Evolutionary conservation across 2,113 vertebrate genomes (phyloP).

Genomic region (Grus americana): DNA sequence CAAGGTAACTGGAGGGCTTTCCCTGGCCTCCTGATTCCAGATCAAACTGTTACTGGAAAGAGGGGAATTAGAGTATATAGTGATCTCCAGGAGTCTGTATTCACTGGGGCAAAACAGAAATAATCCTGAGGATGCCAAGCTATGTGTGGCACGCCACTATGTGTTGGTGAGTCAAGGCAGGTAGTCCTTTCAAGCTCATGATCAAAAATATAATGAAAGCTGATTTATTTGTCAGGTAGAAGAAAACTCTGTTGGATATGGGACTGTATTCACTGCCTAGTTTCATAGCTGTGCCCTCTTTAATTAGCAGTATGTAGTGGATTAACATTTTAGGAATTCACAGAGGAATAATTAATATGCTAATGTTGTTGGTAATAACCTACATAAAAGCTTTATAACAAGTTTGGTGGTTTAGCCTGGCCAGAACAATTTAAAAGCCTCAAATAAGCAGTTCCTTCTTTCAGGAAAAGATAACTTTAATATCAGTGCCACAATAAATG

Average conservation of each 20-base stretch:
- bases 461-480: background rate
- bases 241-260: background rate
- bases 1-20: background rate
- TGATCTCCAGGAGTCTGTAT: background rate
- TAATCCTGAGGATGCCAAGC: background rate
- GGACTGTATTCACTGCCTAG: background rate
- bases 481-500: background rate
- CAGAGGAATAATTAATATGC: constrained; percentile 37
- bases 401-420: background rate
- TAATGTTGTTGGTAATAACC: constrained; percentile 39
- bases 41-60: background rate
- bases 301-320: background rate
- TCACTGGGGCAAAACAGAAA: background rate
- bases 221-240: background rate
- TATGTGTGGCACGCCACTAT: background rate
- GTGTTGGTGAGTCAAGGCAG: background rate
- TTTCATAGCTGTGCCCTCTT: background rate
- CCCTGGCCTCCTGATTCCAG: background rate
- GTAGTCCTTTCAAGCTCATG: background rate
- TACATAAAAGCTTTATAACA: background rate
- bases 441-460: background rate
- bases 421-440: background rate
- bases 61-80: background rate
- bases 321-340: constrained; percentile 16
- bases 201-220: background rate